Base-by-base conservation (phyloP, 1,140 invertebrate genomes). In the Macrosteles quadrilineatus region DNA sequence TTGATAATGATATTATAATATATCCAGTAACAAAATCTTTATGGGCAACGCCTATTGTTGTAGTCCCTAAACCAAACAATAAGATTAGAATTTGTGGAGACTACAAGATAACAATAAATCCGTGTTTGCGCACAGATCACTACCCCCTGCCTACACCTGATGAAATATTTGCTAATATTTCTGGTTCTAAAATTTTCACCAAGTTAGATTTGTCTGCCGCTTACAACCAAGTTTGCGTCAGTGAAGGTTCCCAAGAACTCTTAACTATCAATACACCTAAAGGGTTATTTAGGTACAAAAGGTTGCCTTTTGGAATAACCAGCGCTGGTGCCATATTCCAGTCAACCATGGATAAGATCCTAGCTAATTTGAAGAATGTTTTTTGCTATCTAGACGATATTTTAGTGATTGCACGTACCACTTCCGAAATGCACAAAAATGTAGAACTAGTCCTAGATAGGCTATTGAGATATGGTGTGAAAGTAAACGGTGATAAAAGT, bases 341-440 rank as follows among this genome's bases (percentile, higher is more conserved):
- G 19, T 23, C 27, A 29, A 25, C 19, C 4, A 25, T n/a, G n/a
- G n/a, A n/a, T n/a, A n/a, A n/a, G n/a, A n/a, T n/a, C n/a, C n/a
- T n/a, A n/a, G n/a, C n/a, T n/a, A n/a, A n/a, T n/a, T n/a, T n/a
- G n/a, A n/a, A n/a, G n/a, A n/a, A n/a, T n/a, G n/a, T n/a, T n/a
- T n/a, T n/a, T n/a, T n/a, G n/a, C n/a, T n/a, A n/a, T n/a, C n/a
- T n/a, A n/a, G n/a, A n/a, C n/a, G n/a, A 62, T 62, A 62, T 62
- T 62, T 29, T 62, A 19, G 27, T 62, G n/a, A 29, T 31, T 62
- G 57, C 25, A 21, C 19, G 27, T 17, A 62, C 25, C 31, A 31
- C 19, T 62, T n/a, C 19, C 17, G 57, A 62, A 62, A 25, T 29
- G 25, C 25, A 29, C n/a, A 62, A 23, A 62, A 62, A 62, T 31